Base-by-base conservation (phyloP, 1,140 invertebrate genomes). In the Caerostris extrusa region DNA sequence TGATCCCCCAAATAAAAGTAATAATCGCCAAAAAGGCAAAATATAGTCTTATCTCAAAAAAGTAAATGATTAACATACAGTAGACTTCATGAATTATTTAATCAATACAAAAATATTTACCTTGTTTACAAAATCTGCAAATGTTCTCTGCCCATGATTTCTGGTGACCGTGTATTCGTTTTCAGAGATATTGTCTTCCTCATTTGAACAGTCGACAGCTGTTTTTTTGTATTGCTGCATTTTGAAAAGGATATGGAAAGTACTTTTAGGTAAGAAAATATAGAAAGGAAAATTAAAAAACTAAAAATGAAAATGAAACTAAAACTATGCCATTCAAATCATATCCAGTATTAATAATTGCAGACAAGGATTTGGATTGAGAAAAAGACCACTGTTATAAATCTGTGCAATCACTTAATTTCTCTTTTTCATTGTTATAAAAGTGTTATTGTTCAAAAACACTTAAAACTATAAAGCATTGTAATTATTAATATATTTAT, bases 121-220 rank as follows among this genome's bases (percentile, higher is more conserved):
- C 17, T 89, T 19, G 71, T 89, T 64, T 7, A 89, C 87, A 12
- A 89, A 89, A 5, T 89, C 55, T 0, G 61, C 61, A 19, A 89
- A 89, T 3, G 87, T 89, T 56, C 71, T 67, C 14, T 6, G 34
- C 7, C 50, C 53, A 3, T 71, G 14, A 3, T 12, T 69, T 19
- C 5, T 89, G 34, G 34, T 34, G 17, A 69, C 50, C 0, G 55
- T 55, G 17, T 14, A 19, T 12, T 56, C 12, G 7, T 64, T 34
- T 61, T 61, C 71, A 34, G 7, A 12, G 6, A 8, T 4, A 12
- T 77, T 12, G 10, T 3, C 34, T 53, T 77, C 50, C 10, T 8
- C 34, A 7, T 50, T 5, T 77, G 8, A 34, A 77, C 34, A 14
- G 7, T 14, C 5, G 67, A 69, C 67, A 19, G 7, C 7, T 19